Conservation (phyloP, 2,888 invertebrate genomes). For the Melitaea athalia region DNA sequence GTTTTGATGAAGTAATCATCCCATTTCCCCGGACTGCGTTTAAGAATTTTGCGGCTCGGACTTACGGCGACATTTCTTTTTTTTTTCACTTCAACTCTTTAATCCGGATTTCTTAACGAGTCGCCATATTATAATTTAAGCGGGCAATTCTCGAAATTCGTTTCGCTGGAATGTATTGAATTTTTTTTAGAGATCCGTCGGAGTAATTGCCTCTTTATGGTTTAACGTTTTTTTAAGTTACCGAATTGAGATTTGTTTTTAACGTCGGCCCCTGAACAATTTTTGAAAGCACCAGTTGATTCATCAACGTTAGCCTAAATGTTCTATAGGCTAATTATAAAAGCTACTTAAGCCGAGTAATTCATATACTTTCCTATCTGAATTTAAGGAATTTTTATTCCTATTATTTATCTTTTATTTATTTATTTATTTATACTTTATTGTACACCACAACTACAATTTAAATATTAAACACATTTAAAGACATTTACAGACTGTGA, state of each 20-base stretch:
- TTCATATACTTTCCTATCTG: constrained; percentile 22
- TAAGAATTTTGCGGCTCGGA: constrained; percentile 79
- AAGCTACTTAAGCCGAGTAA: constrained; percentile 27
- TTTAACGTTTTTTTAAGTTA: constrained; percentile 35
- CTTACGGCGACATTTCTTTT: constrained; percentile 62
- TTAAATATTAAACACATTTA: no score
- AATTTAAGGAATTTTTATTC: constrained; percentile 12
- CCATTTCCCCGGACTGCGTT: constrained; percentile 80
- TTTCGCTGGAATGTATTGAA: constrained; percentile 54
- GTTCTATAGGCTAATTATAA: constrained; percentile 41
- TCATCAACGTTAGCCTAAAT: constrained; percentile 26
- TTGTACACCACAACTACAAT: no score
- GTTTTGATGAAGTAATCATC: constrained; percentile 83
- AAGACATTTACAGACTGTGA: no score
- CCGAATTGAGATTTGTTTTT: constrained; percentile 31
- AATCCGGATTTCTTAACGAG: constrained; percentile 75
- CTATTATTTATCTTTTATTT: constrained; percentile 12
- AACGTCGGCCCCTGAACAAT: constrained; percentile 14
- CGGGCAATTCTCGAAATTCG: constrained; percentile 58
- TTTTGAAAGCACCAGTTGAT: constrained; percentile 33
- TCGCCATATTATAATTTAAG: constrained; percentile 66
- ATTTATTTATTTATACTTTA: neutral
- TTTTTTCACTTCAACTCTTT: constrained; percentile 73
- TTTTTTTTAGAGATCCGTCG: constrained; percentile 44
- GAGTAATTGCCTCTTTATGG: constrained; percentile 43